These are phyloP conservation scores for Vultur gryphus DNA, from an alignment of 2,797 vertebrate species.

Conservation along the genomic window DNA sequence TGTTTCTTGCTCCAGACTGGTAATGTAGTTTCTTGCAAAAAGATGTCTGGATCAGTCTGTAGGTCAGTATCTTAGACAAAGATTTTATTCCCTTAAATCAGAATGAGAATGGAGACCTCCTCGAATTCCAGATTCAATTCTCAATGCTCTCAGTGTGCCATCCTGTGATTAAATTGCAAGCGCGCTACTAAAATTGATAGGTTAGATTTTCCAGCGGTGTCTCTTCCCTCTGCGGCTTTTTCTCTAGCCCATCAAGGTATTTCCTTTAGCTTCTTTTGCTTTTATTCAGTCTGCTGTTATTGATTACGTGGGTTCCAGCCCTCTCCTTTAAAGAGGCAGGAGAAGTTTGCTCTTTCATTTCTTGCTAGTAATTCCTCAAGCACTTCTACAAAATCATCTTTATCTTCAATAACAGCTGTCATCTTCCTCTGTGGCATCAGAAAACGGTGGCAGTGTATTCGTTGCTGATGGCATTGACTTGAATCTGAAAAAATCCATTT, in stretches of 20 bases:
- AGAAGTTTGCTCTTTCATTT: slow-evolving; percentile 25
- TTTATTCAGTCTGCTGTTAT: slow-evolving; percentile 11
- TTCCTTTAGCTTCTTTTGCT: neutral
- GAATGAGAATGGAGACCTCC: neutral
- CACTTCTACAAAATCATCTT: neutral
- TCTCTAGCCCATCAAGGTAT: neutral
- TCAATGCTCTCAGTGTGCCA: neutral
- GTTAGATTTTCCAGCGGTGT: neutral
- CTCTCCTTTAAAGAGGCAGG: slow-evolving; percentile 1
- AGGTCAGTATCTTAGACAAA: neutral
- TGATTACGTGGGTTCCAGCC: neutral
- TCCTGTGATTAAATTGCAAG: neutral
- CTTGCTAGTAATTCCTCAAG: neutral
- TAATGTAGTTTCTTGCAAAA: neutral
- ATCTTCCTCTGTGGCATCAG: neutral
- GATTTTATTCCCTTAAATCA: neutral
- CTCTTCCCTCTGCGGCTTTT: neutral
- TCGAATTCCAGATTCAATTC: neutral
- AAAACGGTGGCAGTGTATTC: neutral
- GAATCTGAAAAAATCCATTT: neutral
- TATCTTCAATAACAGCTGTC: neutral
- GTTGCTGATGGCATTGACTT: neutral
- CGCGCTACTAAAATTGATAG: neutral
- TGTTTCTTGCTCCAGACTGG: neutral
- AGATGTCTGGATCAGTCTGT: neutral